Evolutionary conservation across 92 coral and sea anemone genomes (phyloP).

Genomic region (Desmophyllum pertusum): DNA sequence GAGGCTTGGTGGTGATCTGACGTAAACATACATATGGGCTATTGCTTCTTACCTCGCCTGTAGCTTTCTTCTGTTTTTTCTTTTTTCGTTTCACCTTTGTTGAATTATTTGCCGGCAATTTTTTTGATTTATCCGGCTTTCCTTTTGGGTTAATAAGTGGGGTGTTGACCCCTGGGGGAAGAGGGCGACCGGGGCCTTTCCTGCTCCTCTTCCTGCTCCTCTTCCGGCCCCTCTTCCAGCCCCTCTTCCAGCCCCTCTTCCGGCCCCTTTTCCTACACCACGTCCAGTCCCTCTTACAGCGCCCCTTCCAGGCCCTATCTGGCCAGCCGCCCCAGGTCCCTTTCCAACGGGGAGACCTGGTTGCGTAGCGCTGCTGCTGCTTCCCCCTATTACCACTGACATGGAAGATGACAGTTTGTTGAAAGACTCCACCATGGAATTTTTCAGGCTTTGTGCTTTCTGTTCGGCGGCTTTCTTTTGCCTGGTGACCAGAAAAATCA

Average conservation of each 20-base stretch:
- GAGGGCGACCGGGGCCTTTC: neutral
- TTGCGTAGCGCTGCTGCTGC: neutral
- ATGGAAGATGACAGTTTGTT: conserved; percentile 6
- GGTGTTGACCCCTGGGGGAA: neutral
- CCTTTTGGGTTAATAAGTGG: neutral
- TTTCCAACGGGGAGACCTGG: neutral
- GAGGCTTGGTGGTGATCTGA: too few relatives aligned
- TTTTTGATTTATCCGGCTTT: neutral
- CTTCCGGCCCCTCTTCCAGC: neutral
- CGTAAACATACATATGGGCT: too few relatives aligned
- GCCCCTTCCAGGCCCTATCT: conserved; percentile 13
- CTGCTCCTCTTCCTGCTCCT: neutral
- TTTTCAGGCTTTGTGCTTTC: conserved; percentile 3
- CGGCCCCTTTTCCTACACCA: neutral
- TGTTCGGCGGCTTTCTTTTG: conserved; percentile 21
- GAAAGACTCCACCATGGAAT: neutral
- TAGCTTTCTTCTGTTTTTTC: neutral
- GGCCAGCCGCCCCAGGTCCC: conserved; percentile 6
- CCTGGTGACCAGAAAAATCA: neutral
- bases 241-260: neutral
- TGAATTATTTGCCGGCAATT: neutral
- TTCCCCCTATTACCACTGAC: neutral
- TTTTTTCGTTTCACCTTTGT: neutral
- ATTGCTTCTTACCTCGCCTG: neutral
- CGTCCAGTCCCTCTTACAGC: neutral